Evolutionary conservation across 2,113 vertebrate species (phyloP).

Genomic region (Spermophilus dauricus): DNA sequence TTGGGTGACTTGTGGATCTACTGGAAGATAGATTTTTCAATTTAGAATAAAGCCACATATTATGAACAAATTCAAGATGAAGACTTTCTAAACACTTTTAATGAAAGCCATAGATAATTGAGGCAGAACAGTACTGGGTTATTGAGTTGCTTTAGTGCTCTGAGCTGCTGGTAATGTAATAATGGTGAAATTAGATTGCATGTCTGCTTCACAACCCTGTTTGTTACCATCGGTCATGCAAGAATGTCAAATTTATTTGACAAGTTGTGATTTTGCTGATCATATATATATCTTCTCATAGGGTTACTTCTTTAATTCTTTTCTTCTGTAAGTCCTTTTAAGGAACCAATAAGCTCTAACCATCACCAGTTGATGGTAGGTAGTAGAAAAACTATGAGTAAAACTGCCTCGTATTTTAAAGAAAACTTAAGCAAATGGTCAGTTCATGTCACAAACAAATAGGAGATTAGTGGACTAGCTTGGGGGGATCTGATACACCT

Average conservation of each 20-base stretch:
- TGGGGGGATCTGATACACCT: background rate
- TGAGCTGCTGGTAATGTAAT: background rate
- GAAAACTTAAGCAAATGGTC: constrained; percentile 29
- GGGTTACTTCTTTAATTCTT: background rate
- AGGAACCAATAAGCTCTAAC: background rate
- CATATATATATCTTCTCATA: background rate
- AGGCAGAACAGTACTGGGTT: background rate
- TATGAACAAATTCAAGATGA: constrained; percentile 19
- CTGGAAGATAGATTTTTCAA: background rate
- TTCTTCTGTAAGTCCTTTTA: background rate
- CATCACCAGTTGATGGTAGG: background rate
- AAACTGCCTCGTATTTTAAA: background rate
- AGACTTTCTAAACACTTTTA: constrained; percentile 8
- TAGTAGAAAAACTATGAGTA: background rate
- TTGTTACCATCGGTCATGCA: background rate
- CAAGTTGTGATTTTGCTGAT: background rate
- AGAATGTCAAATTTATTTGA: background rate
- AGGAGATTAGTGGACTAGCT: background rate
- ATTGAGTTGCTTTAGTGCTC: background rate
- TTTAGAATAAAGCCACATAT: background rate
- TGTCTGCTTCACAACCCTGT: background rate
- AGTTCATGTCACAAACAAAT: background rate
- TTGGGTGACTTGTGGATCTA: background rate
- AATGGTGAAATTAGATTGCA: background rate
- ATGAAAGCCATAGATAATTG: constrained; percentile 33